Base-by-base conservation (phyloP, 2,888 invertebrate genomes). In the Ochropleura leucogaster region DNA sequence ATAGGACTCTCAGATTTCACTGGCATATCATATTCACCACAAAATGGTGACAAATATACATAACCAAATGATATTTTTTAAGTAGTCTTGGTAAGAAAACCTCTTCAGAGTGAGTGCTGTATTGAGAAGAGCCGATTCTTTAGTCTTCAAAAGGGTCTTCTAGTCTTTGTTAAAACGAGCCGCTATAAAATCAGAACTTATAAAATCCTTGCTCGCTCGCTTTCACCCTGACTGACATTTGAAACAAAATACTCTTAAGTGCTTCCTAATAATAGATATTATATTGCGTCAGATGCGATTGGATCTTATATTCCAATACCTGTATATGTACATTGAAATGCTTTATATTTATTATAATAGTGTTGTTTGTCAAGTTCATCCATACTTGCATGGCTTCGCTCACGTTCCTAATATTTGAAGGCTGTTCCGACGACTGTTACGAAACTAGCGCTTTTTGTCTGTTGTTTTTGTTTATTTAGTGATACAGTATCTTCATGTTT, bases 361-460 rank as follows among this genome's bases (percentile, higher is more conserved):
- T 53, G 78, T 44, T 16, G 64, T 68, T 68, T 42, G 55, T 62
- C 55, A 70, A 49, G 67, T 70, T 60, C 47, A 49, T 30, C 12
- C 18, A 20, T 14, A 83, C 65, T 71, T 68, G 68, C 57, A 68
- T 9, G 80, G 84, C 74, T 84, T 82, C 81, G 12, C 70, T n/a
- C 44, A 62, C 74, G 59, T 68, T 68, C 57, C 59, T 49, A 40
- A 44, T 42, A 60, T 55, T 62, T 47, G 64, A 70, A 73, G 65
- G 71, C 57, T 63, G 5, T 60, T 16, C 20, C 16, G 49, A n/a
- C 18, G 47, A 65, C 60, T 9, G 18, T 69, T 59, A 57, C 59
- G 42, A 65, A 46, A 60, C 8, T 18, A 6, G n/a, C 51, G 51
- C 14, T 12, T 12, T 10, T 9, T 16, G 49, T 74, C 47, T 42